Percentiles rank a stretch among this genome's conserved stretches.
phyloP scores from a whole-genome alignment of 2,888 invertebrate species.

The Phlogophora meticulosa region DNA sequence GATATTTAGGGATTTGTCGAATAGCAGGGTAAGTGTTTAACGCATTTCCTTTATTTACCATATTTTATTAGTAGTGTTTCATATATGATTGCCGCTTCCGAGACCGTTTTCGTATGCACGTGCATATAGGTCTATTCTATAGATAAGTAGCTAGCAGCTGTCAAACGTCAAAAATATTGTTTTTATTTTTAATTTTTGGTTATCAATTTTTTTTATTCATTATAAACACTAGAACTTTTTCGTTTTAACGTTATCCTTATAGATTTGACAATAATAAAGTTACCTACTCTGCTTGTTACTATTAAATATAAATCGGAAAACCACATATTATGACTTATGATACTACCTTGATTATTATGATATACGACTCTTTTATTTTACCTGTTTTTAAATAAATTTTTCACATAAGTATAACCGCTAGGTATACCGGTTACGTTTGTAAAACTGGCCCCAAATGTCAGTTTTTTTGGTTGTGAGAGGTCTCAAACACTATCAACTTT shows the following conservation, averaged over 20 bases:
- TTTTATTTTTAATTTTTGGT: slow-evolving; percentile 64
- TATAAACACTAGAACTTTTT: slow-evolving; percentile 30
- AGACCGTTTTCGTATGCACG: slow-evolving; percentile 79
- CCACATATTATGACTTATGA: background rate
- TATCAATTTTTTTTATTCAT: slow-evolving; percentile 23
- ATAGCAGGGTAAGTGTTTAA: slow-evolving; percentile 86
- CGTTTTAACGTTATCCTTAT: background rate
- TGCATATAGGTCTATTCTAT: slow-evolving; percentile 76
- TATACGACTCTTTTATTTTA: too few relatives aligned
- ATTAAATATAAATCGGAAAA: slow-evolving; percentile 10
- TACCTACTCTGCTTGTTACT: background rate
- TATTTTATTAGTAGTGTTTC: slow-evolving; percentile 73
- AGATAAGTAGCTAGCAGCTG: slow-evolving; percentile 80
- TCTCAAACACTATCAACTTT: background rate
- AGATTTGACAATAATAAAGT: background rate
- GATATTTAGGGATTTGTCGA: slow-evolving; percentile 88
- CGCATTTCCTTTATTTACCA: slow-evolving; percentile 63
- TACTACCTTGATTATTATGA: too few relatives aligned
- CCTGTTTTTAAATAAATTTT: slow-evolving; percentile 1
- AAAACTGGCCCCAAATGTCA: slow-evolving; percentile 15
- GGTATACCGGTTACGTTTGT: slow-evolving; percentile 11
- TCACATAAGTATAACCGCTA: background rate
- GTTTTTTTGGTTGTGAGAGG: background rate
- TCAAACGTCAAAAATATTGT: slow-evolving; percentile 82
- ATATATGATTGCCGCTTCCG: slow-evolving; percentile 78